These are phyloP conservation scores for Cryptoblepharus egeriae DNA, from an alignment of 2,797 vertebrate genomes.

Conservation along the genomic window DNA sequence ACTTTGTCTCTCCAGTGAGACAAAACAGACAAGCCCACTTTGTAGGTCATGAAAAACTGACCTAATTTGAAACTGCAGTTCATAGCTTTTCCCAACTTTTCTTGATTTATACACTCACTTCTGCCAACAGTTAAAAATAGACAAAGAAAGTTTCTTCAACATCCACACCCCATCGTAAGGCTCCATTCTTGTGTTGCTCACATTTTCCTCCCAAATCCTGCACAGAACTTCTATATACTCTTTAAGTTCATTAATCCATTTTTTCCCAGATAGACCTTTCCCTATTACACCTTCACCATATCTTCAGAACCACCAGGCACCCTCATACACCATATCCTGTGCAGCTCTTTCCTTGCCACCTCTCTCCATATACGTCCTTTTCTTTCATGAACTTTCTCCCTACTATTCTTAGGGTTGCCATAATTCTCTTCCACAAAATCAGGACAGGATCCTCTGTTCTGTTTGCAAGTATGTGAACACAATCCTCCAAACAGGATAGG, in stretches of 20 bases:
- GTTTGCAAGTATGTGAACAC: too few relatives aligned
- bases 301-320: background rate
- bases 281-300: background rate
- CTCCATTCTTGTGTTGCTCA: background rate
- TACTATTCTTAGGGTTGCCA: too few relatives aligned
- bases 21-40: background rate
- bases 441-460: too few relatives aligned
- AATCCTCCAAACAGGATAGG: too few relatives aligned
- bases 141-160: background rate
- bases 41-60: background rate
- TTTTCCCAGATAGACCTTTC: background rate
- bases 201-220: background rate
- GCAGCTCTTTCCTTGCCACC: background rate
- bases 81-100: background rate
- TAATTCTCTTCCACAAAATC: too few relatives aligned
- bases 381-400: background rate
- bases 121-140: conserved; percentile 16
- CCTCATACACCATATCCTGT: background rate
- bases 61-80: background rate
- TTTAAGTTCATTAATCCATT: background rate
- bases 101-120: conserved; percentile 14
- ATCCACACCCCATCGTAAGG: background rate
- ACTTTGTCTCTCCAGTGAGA: too few relatives aligned
- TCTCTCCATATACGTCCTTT: background rate
- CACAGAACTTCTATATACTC: background rate